These are phyloP conservation scores for Hemibagrus guttatus DNA, from an alignment of 2,797 vertebrate genomes.

Conservation along the genomic window DNA sequence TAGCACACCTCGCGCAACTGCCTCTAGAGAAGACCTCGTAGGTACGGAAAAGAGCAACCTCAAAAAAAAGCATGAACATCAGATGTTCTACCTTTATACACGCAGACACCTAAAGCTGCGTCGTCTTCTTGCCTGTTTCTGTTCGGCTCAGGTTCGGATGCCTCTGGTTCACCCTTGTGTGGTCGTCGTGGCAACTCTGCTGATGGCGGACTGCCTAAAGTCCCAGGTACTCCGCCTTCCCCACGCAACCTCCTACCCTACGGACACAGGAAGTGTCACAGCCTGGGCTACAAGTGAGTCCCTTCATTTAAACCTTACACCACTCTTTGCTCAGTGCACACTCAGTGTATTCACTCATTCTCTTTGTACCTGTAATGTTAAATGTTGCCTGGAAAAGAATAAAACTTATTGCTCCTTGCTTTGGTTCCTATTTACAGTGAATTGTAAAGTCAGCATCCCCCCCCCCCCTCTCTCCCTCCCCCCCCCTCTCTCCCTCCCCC, in stretches of 20 bases:
- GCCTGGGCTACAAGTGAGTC: slow-evolving; percentile 96
- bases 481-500: no score
- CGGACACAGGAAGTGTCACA: slow-evolving; percentile 97
- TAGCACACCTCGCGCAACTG: slow-evolving; percentile 90
- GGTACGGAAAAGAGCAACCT: slow-evolving; percentile 72
- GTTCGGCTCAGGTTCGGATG: slow-evolving; percentile 81
- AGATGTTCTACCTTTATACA: background rate
- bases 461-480: no score
- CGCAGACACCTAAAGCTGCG: background rate
- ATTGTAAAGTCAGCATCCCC: background rate
- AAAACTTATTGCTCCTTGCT: background rate
- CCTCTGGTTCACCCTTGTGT: slow-evolving; percentile 87
- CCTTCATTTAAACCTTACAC: background rate
- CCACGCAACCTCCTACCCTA: slow-evolving; percentile 91
- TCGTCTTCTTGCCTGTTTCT: background rate
- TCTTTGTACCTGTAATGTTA: background rate
- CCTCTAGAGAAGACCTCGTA: slow-evolving; percentile 92
- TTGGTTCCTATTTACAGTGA: background rate
- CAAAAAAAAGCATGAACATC: background rate
- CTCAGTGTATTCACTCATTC: background rate
- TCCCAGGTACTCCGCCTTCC: slow-evolving; percentile 89
- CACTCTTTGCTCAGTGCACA: background rate
- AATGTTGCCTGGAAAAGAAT: background rate
- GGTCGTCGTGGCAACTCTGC: slow-evolving; percentile 80
- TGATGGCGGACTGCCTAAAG: slow-evolving; percentile 77